Evolutionary conservation across 2,888 invertebrate genomes (phyloP), one percentile per base, ranked within the genome.

Genomic region (Drosophila emarginata): DNA sequence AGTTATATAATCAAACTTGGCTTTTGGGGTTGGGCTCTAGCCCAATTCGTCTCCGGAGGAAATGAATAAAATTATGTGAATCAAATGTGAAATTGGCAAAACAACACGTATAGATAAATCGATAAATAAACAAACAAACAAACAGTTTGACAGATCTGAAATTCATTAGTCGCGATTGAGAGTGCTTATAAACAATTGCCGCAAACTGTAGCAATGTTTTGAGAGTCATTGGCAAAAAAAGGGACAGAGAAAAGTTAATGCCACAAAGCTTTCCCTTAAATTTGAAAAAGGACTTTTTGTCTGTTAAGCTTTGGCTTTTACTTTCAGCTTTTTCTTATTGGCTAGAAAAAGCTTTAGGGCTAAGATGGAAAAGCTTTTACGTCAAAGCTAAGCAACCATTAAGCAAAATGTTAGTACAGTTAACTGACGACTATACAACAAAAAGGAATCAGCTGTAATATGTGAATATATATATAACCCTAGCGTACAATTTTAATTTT

Each of bases 1-100:
- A 23, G 62, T 72, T 72, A 67, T 66, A 73, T 72, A 72, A 72
- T 52, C 67, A 54, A 32, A 73, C 74, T 65, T 75, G 85, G 77
- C 45, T 45, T 45, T 45, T 64, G 66, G 81, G 79, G 76, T 39
- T 37, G 11, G 64, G 50, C 14, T 60, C 53, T 7, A 23, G 21
- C 68, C 28, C 60, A 28, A 28, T 56, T 67, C 15, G 32, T 62
- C 70, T 62, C 64, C 71, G 70, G 11, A 12, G 45, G 45, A 45
- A 45, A 12, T 45, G 18, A 45, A 45, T 45, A 5, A 21, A 45
- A 45, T 32, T 32, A 2, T 32, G 32, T 11, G 32, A 32, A 32
- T 18, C 18, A 37, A n/a, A 37, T n/a, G n/a, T 37, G 45, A 45
- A 9, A 21, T 12, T 21, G 40, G 15, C 40, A 18, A 45, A 45